Conservation (phyloP, 2,888 invertebrate genomes). For the Pristionchus entomophagus region DNA sequence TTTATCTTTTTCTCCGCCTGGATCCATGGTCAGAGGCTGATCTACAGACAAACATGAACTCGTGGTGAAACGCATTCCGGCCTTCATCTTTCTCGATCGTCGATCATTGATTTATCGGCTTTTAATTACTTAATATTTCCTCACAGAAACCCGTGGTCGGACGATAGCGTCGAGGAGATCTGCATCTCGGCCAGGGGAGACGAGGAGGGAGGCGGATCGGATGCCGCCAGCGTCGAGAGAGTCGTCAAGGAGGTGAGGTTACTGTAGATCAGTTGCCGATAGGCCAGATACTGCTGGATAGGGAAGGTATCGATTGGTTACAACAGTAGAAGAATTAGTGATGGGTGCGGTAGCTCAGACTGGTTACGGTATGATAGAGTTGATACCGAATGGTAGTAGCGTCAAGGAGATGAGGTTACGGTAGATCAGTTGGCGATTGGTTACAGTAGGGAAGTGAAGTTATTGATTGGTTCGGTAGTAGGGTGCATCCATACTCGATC, state of each 20-base stretch:
- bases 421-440: background rate
- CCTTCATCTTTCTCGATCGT: background rate
- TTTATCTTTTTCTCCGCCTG: background rate
- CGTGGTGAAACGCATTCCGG: too few species aligned
- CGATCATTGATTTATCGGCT: background rate
- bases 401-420: background rate
- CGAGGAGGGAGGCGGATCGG: background rate
- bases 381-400: background rate
- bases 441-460: background rate
- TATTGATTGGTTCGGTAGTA: background rate
- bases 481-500: too few species aligned
- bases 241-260: constrained; percentile 19
- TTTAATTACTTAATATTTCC: background rate
- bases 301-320: background rate
- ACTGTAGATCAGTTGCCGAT: too few species aligned
- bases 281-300: too few species aligned
- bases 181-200: background rate
- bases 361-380: background rate
- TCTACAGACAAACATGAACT: too few species aligned
- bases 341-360: background rate
- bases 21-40: background rate
- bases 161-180: background rate
- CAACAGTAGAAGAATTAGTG: too few species aligned
- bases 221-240: background rate
- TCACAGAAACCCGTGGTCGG: background rate